phyloP scores from a whole-genome alignment of 2,888 invertebrate genomes.

The Platycheirus albimanus region DNA sequence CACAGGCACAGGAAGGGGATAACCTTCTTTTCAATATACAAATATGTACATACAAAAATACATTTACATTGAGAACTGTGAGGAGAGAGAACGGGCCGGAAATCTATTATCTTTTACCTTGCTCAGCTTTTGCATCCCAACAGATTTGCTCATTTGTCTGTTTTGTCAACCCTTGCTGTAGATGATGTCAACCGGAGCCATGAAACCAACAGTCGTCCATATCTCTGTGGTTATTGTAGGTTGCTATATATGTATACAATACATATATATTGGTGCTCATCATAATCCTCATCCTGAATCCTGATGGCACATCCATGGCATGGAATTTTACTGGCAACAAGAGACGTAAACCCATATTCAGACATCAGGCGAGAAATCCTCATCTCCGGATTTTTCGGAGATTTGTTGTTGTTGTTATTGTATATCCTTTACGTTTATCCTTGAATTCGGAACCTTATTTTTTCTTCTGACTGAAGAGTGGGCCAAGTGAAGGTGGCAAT shows the following conservation, averaged over 20 bases:
- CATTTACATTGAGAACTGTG: neutral
- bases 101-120: constrained; percentile 53
- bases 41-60: neutral
- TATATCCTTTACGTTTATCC: constrained; percentile 7
- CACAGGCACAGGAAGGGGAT: neutral
- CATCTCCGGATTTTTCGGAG: constrained; percentile 45
- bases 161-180: constrained; percentile 49
- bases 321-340: constrained; percentile 51
- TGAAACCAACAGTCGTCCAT: constrained; percentile 25
- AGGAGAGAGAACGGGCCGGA: neutral
- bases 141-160: constrained; percentile 64
- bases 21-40: neutral
- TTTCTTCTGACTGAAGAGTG: neutral
- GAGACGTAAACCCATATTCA: constrained; percentile 31
- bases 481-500: constrained; percentile 56
- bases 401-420: constrained; percentile 48
- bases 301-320: constrained; percentile 35
- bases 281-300: constrained; percentile 43
- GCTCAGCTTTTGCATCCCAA: constrained; percentile 36
- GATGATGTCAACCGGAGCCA: constrained; percentile 54
- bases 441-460: constrained; percentile 12
- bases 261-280: constrained; percentile 6
- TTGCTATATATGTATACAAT: neutral
- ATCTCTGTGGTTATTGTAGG: constrained; percentile 4
- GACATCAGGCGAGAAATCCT: constrained; percentile 53